Base-by-base conservation (phyloP, 2,113 vertebrate species). In the Taurulus bubalis region DNA sequence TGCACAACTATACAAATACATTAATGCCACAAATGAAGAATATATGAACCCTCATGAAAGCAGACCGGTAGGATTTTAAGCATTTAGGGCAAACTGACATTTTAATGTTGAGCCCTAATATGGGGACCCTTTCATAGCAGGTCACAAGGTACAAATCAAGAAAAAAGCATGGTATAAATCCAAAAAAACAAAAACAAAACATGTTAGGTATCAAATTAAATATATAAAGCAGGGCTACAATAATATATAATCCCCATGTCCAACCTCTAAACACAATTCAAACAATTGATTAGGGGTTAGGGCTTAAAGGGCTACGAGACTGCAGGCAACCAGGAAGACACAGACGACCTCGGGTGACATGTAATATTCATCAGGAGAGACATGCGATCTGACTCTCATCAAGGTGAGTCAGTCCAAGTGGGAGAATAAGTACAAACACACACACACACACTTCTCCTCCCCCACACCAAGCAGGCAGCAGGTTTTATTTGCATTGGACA, bases 331-430 rank as follows among this genome's bases (percentile, higher is more conserved):
- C 10, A 64, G 10, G 12, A 12, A 15, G 36, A 49, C 26, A 7
- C 26, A 7, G 20, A n/a, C 66, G 4, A 32, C 67, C 51, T n/a
- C 24, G 40, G 32, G 22, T 14, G 36, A 16, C 38, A 56, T 85
- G n/a, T 14, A 77, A 77, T 60, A 85, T 81, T 84, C 42, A 90
- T 69, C 67, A 34, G 67, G 51, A 30, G 26, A 15, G 68, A 47
- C 36, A 82, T 22, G 28, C n/a, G 51, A 80, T 40, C 63, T 9
- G 32, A 71, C 60, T 64, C 80, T 64, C 80, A 80, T 85, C 68
- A 82, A 47, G 10, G 11, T 58, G 28, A 8, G 45, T 45, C 42
- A 45, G 42, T 45, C 42, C 42, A 45, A 14, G 42, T 45, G 42
- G 42, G 14, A 15, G 42, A 45, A 45, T 15, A 45, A 15, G n/a